Conservation (phyloP, 2,797 vertebrate species). For the Myiotriccus ornatus region DNA sequence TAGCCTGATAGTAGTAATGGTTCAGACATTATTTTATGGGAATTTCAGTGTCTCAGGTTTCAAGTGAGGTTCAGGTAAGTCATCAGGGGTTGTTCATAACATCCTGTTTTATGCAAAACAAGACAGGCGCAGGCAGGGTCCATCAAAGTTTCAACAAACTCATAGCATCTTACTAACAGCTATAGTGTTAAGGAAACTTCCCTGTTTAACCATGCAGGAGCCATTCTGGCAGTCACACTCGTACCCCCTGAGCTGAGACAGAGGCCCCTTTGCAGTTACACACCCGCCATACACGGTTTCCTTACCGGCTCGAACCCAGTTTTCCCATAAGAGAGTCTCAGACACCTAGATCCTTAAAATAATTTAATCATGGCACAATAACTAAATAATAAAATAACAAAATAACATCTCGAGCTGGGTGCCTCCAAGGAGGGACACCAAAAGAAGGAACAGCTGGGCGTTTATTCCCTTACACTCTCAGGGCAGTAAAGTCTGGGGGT, state of each 20-base stretch:
- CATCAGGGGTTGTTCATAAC: not conserved
- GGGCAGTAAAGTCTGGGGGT: not conserved
- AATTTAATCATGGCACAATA: not conserved
- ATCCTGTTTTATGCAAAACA: not conserved
- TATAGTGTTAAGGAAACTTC: not conserved
- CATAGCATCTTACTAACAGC: not conserved
- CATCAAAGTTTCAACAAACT: not conserved
- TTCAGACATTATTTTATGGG: not conserved
- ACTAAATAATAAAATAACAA: not conserved
- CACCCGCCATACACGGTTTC: no score
- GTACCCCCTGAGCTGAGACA: not conserved
- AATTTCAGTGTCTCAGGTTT: not conserved
- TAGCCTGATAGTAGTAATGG: not conserved
- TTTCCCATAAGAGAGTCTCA: not conserved
- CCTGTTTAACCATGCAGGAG: not conserved
- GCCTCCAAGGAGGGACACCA: not conserved
- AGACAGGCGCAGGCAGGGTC: not conserved
- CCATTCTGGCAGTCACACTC: not conserved
- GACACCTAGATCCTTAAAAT: not conserved
- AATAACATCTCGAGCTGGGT: not conserved
- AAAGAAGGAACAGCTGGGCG: not conserved
- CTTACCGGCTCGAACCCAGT: not conserved
- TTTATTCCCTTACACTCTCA: not conserved
- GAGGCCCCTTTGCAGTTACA: not conserved
- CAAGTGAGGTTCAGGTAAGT: not conserved